Base-by-base conservation (phyloP, 2,113 vertebrate genomes). In the Poeciliopsis occidentalis region DNA sequence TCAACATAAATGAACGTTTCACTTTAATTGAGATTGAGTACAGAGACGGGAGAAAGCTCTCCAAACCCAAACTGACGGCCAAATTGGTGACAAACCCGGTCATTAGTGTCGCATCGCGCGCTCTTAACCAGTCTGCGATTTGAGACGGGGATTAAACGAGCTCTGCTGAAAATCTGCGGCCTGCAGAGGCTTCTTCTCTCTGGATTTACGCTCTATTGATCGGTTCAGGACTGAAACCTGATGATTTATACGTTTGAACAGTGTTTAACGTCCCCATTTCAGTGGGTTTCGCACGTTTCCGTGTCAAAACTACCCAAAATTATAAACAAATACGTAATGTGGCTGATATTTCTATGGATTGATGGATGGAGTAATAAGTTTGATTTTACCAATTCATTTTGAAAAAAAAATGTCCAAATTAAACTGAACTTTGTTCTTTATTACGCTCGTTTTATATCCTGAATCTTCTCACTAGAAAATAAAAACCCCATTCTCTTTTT, bases 21-120 rank as follows among this genome's bases (percentile, higher is more conserved):
- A 74, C 71, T 64, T 68, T 65, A 65, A 78, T 75, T 64, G 29
- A 34, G 26, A n/a, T 69, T 27, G 30, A 71, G 64, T 32, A 26
- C 34, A 39, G 13, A 65, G 37, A 34, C 4, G 10, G 34, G 64
- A 27, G 26, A 41, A n/a, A 30, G 17, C 15, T 47, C 37, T 66
- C 19, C 11, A 10, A 26, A 37, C 4, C 22, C 17, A 29, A 29
- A 67, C 4, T 29, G 37, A 44, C 41, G 66, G 8, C 41, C 24
- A 17, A 17, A 67, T n/a, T 57, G 29, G 37, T 44, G n/a, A 12
- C n/a, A 12, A 41, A 39, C 34, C 2, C 15, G 37, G 64, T 44
- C 64, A 44, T 67, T 44, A 41, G 64, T 44, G 41, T 67, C 41
- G 41, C 11, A 65, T 66, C 51, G 54, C 31, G n/a, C 31, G 34